Percentiles rank a stretch among this genome's conserved stretches.
Conservation (phyloP, 2,113 vertebrate species). For the Limanda limanda region DNA sequence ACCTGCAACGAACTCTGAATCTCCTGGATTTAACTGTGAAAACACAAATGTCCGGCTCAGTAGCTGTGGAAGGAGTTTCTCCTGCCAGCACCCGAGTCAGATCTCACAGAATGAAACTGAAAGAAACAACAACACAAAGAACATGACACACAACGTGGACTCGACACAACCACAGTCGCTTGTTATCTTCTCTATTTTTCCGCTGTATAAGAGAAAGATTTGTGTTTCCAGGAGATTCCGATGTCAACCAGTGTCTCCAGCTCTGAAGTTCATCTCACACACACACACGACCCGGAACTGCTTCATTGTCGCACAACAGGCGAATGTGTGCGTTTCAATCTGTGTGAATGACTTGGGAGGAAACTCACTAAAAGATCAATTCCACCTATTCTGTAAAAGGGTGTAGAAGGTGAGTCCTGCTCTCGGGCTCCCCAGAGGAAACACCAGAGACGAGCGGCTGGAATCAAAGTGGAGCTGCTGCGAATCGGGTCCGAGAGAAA, state of each 20-base stretch:
- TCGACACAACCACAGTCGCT: too few species aligned
- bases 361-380: conserved; percentile 34
- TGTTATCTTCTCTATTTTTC: background rate
- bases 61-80: too few species aligned
- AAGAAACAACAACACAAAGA: too few species aligned
- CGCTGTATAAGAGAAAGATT: background rate
- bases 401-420: conserved; percentile 2
- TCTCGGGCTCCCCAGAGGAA: conserved; percentile 8
- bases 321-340: background rate
- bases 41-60: too few species aligned
- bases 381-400: conserved; percentile 1
- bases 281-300: too few species aligned
- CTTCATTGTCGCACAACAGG: too few species aligned
- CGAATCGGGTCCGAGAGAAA: background rate
- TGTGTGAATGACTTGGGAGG: conserved; percentile 18
- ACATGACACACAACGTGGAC: too few species aligned
- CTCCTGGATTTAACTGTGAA: too few species aligned
- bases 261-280: too few species aligned
- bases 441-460: conserved; percentile 17
- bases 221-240: background rate
- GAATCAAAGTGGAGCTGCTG: conserved; percentile 10
- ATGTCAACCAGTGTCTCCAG: background rate
- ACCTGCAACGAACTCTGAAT: too few species aligned
- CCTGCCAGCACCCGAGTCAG: too few species aligned
- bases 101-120: too few species aligned